Conservation (phyloP, 2,797 vertebrate genomes). For the Manis pentadactyla region DNA sequence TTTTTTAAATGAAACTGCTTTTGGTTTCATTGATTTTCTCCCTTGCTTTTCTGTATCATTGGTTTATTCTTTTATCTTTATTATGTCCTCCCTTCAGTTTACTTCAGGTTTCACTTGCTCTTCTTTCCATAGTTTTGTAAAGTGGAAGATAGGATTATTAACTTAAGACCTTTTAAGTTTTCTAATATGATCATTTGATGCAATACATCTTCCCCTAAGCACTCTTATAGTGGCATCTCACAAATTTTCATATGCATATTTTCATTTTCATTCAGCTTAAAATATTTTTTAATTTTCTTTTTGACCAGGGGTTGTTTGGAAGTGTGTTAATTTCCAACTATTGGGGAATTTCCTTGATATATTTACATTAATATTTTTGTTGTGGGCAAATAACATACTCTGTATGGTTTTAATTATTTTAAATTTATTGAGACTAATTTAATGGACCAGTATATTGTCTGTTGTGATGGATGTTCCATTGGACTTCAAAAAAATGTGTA, state of each 20-base stretch:
- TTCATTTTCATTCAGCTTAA: constrained; percentile 16
- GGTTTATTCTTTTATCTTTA: neutral
- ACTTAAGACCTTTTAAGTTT: neutral
- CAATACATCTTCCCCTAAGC: neutral
- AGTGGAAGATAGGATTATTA: neutral
- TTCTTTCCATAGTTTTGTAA: constrained; percentile 14
- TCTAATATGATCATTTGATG: neutral
- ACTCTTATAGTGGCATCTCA: neutral
- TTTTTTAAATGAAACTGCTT: neutral
- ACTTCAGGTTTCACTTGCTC: constrained; percentile 17
- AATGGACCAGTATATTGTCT: neutral
- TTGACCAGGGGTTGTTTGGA: neutral
- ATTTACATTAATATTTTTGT: constrained; percentile 20
- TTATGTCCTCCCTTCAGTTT: neutral
- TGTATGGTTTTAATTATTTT: neutral
- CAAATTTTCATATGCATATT: neutral
- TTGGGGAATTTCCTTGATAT: neutral
- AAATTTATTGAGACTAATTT: neutral
- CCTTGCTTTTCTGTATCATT: neutral
- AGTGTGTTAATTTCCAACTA: constrained; percentile 19
- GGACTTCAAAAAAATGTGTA: neutral
- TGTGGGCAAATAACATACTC: constrained; percentile 3
- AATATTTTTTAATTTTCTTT: constrained; percentile 39
- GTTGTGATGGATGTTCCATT: neutral
- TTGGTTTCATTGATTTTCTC: neutral